Evolutionary conservation across 92 coral and sea anemone species (phyloP).

Genomic region (Paragorgia papillata): DNA sequence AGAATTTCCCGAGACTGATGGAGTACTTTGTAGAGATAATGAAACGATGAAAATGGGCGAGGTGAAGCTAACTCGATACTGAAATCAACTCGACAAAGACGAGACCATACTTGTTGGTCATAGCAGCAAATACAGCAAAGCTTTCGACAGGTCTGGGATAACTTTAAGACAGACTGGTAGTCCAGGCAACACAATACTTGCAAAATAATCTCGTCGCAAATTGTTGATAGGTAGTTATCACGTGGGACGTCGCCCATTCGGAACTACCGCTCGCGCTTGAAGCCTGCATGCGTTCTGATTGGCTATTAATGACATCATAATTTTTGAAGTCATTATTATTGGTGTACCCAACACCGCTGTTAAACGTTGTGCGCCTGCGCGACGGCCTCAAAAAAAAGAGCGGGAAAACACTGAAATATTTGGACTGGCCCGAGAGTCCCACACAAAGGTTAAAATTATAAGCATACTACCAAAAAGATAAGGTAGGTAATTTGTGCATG

Average conservation of each 20-base stretch:
- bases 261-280: too few species aligned
- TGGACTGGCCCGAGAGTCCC: too few species aligned
- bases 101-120: slow-evolving; percentile 81
- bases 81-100: slow-evolving; percentile 73
- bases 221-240: slow-evolving; percentile 34
- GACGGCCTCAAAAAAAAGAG: too few species aligned
- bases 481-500: too few species aligned
- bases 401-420: too few species aligned
- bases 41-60: slow-evolving; percentile 67
- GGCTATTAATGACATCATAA: slow-evolving; percentile 37
- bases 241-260: not conserved
- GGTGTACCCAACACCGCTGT: too few species aligned
- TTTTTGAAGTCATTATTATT: too few species aligned
- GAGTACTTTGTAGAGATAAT: slow-evolving; percentile 74
- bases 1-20: slow-evolving; percentile 79
- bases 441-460: too few species aligned
- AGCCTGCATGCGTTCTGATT: too few species aligned
- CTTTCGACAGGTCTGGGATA: slow-evolving; percentile 74
- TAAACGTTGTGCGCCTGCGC: too few species aligned
- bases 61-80: slow-evolving; percentile 65
- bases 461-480: too few species aligned
- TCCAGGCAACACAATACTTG: slow-evolving; percentile 66
- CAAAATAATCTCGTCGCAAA: slow-evolving; percentile 78
- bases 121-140: slow-evolving; percentile 60
- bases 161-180: slow-evolving; percentile 59